phyloP scores from a whole-genome alignment of 2,888 invertebrate genomes.

The Cephus sareptanus region DNA sequence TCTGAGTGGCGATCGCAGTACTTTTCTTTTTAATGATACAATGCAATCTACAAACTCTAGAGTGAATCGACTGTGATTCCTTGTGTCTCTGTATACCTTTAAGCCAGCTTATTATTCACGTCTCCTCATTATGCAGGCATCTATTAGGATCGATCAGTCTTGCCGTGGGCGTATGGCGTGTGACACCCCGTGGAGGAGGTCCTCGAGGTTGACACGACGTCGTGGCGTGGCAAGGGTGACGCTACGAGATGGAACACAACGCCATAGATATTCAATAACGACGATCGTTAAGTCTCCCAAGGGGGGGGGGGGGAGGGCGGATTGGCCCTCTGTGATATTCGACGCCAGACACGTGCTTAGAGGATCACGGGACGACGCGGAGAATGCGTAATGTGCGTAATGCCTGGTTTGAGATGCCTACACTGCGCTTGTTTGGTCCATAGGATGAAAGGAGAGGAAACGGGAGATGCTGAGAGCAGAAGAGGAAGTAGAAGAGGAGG shows the following conservation, averaged over 20 bases:
- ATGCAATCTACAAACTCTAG: background rate
- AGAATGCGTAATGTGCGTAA: conserved; percentile 38
- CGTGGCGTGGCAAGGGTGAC: conserved; percentile 27
- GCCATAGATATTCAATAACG: conserved; percentile 60
- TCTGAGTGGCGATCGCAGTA: background rate
- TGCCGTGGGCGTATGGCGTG: conserved; percentile 50
- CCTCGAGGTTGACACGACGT: conserved; percentile 52
- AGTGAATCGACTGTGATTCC: background rate
- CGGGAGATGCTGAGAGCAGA: background rate
- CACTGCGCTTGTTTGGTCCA: background rate
- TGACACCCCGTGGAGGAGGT: conserved; percentile 42
- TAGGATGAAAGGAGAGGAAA: background rate
- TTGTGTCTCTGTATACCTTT: background rate
- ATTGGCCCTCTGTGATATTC: conserved; percentile 50
- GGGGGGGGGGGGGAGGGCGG: conserved; percentile 10
- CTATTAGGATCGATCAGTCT: conserved; percentile 60
- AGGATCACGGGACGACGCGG: conserved; percentile 37
- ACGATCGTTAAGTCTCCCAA: conserved; percentile 54
- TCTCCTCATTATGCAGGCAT: conserved; percentile 49
- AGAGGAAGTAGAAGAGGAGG: background rate
- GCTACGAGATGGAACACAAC: conserved; percentile 22
- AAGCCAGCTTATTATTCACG: conserved; percentile 6
- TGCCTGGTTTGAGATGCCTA: background rate
- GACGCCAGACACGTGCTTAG: conserved; percentile 60
- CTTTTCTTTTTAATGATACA: background rate